Evolutionary conservation across 2,797 vertebrate species (phyloP).

Genomic region (Onychomys leucogaster): DNA sequence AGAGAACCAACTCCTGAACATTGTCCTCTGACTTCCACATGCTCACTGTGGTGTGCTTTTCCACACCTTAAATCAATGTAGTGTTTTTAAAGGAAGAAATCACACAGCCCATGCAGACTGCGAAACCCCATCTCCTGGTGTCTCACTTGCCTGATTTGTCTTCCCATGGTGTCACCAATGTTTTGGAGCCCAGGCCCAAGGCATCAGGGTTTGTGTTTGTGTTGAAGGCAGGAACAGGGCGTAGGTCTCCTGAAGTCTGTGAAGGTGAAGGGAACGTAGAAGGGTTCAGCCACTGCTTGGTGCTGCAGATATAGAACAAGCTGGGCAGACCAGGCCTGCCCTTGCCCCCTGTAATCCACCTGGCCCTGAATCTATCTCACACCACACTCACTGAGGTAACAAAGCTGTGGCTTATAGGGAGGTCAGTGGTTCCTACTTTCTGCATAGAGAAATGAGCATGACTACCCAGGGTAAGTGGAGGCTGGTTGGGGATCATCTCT

Average conservation of each 20-base stretch:
- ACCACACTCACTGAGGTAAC: too few species aligned
- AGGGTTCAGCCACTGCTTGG: accelerated
- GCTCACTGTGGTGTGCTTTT: too few species aligned
- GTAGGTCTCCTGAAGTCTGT: accelerated
- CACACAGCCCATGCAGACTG: too few species aligned
- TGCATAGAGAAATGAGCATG: too few species aligned
- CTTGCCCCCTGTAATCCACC: accelerated
- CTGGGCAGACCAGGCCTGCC: accelerated
- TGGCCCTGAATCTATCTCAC: accelerated
- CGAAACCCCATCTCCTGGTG: neutral
- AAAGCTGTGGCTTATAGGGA: neutral
- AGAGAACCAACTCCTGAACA: neutral
- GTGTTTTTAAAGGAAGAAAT: neutral
- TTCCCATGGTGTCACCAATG: accelerated
- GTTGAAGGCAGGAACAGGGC: neutral
- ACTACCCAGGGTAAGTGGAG: neutral
- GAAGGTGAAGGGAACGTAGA: neutral
- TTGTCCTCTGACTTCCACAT: neutral
- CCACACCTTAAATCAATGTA: neutral
- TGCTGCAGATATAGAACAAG: accelerated
- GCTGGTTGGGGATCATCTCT: neutral
- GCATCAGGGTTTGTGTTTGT: neutral
- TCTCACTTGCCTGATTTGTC: neutral
- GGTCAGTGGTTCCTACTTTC: too few species aligned
- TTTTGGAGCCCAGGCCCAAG: neutral